Evolutionary conservation across 2,113 vertebrate species (phyloP), one percentile per base, ranked within the genome.

Genomic region (Oncorhynchus clarkii): DNA sequence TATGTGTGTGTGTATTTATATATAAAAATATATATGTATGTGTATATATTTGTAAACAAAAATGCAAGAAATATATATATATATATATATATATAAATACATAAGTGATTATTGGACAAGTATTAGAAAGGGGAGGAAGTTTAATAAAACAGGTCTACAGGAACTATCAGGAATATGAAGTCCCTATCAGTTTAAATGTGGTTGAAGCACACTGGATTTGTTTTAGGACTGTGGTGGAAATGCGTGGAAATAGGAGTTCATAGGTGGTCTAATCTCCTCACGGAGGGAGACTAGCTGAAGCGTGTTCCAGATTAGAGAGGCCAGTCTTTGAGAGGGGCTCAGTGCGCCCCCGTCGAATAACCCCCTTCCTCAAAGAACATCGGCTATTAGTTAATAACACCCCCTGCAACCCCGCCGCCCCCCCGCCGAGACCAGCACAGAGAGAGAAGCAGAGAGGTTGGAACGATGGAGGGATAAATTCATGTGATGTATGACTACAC

Each of bases 341-440:
- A 87, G 78, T 78, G 75, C 71, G 80, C 80, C 74, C 80, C 76
- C 78, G 85, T 84, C 77, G 74, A 76, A 83, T 77, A 59, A 83
- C 64, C 71, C 76, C 77, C 78, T 84, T 77, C 59, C 85, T 88
- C 86, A 89, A 89, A 87, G 78, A 81, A 80, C 76, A 77, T 62
- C 72, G 76, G 80, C 85, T 82, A 87, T 89, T 89, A 88, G 88
- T 88, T 91, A 89, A 90, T 88, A 88, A 85, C 80, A 73, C 87
- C 78, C 78, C 72, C 77, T 49, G 57, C 54, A 27, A 84, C 72
- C 14, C n/a, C n/a, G n/a, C n/a, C n/a, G n/a, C 80, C 83, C 75
- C 79, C 79, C 79, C 59, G 73, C 71, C 16, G 84, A 73, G 84
- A 80, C 70, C 72, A 73, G 84, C 79, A 71, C 72, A 49, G 48